Evolutionary conservation across 2,888 invertebrate genomes (phyloP), one percentile per base, ranked within the genome.

Genomic region (Adelphocoris suturalis): DNA sequence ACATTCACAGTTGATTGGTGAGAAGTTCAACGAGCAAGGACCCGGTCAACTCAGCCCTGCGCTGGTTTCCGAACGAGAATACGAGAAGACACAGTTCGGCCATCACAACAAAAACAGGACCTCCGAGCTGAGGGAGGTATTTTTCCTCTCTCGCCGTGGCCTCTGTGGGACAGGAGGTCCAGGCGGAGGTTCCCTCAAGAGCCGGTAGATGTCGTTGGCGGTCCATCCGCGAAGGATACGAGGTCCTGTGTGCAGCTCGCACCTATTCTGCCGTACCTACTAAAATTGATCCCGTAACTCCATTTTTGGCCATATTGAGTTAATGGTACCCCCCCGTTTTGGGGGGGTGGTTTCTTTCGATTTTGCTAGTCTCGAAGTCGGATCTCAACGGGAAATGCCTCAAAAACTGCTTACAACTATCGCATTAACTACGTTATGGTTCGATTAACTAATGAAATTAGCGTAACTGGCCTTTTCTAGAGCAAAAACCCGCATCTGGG

Each of bases 1-100:
- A 78, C 78, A 78, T 78, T 78, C 78, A 78, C 78, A 68, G 68
- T 68, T 68, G 68, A 68, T 68, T 68, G 68, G 68, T 68, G 13
- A 68, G 68, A 68, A 68, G 68, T 27, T 68, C 23, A 68, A 68
- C 68, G 23, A 13, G 19, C 9, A 23, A n/a, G n/a, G 23, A 19
- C 19, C 23, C 68, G 19, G 68, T 68, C 68, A 4, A 23, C 19
- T 68, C 27, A 23, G 68, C 23, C 13, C 68, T 23, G 19, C 68
- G 9, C 23, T 19, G 9, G 23, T 23, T 68, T 68, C 23, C 68
- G 7, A 23, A 19, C 9, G 12, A 9, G 61, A 19, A 61, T 19
- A 61, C 61, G 61, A 19, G 68, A 68, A 23, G 68, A 23, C 13
- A 23, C 68, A 52, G 52, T 27, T n/a, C 68, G 68, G 68, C 68